These are phyloP conservation scores for Catagonus wagneri DNA, from an alignment of 2,113 vertebrate genomes.

Conservation along the genomic window DNA sequence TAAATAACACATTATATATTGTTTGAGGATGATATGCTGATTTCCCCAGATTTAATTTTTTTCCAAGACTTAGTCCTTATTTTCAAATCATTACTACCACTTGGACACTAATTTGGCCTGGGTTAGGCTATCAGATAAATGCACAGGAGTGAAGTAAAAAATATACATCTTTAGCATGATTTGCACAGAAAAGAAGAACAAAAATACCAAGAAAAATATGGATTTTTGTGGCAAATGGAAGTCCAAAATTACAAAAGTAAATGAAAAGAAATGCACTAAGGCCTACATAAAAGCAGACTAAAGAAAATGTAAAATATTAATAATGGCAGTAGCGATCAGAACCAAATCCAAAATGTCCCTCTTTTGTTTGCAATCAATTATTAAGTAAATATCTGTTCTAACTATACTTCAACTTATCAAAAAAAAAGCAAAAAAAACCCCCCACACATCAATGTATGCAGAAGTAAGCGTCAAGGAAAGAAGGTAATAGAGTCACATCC, in stretches of 20 bases:
- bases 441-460: no score
- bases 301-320: not conserved
- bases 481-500: not conserved
- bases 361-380: not conserved
- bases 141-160: not conserved
- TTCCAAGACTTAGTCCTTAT: not conserved
- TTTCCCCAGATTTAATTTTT: not conserved
- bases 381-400: not conserved
- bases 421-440: no score
- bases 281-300: not conserved
- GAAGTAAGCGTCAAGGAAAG: not conserved
- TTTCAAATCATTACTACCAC: constrained; percentile 7
- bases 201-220: not conserved
- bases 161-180: not conserved
- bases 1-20: not conserved
- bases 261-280: not conserved
- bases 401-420: not conserved
- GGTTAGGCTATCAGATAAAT: not conserved
- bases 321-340: not conserved
- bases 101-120: not conserved
- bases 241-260: not conserved
- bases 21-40: not conserved
- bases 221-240: constrained; percentile 3
- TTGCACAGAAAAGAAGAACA: not conserved
- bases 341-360: not conserved